These are phyloP conservation scores for Osedax frankpressi DNA, from an alignment of 2,888 invertebrate species.

Conservation along the genomic window DNA sequence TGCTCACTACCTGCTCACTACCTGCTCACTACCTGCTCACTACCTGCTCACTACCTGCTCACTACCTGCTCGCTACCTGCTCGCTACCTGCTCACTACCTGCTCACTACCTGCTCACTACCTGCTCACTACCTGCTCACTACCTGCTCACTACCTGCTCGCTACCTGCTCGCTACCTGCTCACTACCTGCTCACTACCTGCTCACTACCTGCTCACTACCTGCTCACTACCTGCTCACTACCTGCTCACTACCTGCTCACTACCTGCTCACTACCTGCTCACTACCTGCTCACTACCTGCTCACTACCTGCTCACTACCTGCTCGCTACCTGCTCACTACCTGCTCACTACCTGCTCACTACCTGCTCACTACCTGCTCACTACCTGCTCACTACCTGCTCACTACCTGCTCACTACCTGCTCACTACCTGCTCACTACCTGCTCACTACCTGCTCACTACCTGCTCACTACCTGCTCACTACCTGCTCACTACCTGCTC, in stretches of 20 bases:
- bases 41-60: not conserved
- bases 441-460: not conserved
- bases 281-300: not conserved
- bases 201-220: not conserved
- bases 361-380: not conserved
- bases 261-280: not conserved
- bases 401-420: not conserved
- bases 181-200: not conserved
- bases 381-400: not conserved
- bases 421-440: not conserved
- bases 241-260: not conserved
- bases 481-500: not conserved
- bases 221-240: not conserved
- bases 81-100: not conserved
- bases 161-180: not conserved
- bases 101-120: not conserved
- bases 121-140: not conserved
- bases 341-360: not conserved
- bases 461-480: not conserved
- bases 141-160: not conserved
- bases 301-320: not conserved
- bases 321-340: not conserved
- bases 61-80: not conserved
- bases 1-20: not conserved
- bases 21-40: not conserved